Base-by-base conservation (phyloP, 2,113 vertebrate genomes). In the Arothron firmamentum region DNA sequence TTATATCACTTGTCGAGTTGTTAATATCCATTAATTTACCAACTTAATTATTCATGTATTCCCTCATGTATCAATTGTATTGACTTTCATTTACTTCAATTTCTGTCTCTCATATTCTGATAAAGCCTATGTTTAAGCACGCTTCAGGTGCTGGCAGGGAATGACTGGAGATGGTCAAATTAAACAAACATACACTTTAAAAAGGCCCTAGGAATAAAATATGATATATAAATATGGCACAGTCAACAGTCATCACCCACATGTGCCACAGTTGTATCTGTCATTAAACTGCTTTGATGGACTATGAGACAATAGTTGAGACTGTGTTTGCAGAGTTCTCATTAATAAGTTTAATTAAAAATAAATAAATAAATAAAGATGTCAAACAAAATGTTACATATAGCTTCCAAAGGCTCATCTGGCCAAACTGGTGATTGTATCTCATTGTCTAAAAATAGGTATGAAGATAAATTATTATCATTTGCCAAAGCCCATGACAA, bases 401-500 rank as follows among this genome's bases (percentile, higher is more conserved):
- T 91, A 93, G 94, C 92, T 80, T 79, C 91, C 91, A 88, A 89
- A 93, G 93, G 92, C 90, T 90, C 94, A 97, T 98, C 94, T 97
- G 95, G 94, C 91, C 92, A 93, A 94, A 86, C 94, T 94, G 94
- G 93, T 92, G 93, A 92, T 94, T 94, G 95, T 95, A 94, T 90
- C 94, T 98, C 94, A 95, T 99, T 96, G 95, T 98, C 95, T 98
- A 99, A 99, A 98, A 97, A 99, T 98, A 99, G 95, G 71, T 92
- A 98, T 97, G 95, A 97, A 98, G 96, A 99, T 94, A 98, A 98
- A 99, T 98, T 95, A 96, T 99, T 97, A 98, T 99, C 96, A 98
- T 99, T 99, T 98, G 94, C 94, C 92, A 97, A 98, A 97, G 95
- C 96, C 95, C 95, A 94, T 96, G 97, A 97, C 96, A 96, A 99